Conservation (phyloP, 2,797 vertebrate species). For the Amazonetta brasiliensis region DNA sequence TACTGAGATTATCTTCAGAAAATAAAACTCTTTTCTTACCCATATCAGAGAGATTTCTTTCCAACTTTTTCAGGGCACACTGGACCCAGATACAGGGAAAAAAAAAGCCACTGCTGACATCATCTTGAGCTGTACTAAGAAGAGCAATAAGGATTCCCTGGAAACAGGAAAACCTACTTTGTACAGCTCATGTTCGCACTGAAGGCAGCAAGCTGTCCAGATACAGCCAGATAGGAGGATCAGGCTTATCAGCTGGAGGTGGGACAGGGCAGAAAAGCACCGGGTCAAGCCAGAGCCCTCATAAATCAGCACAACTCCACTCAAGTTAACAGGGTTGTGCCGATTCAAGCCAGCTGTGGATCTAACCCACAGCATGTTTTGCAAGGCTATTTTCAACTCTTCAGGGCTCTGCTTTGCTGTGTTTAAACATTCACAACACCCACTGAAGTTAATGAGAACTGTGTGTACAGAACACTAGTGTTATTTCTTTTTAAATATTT, state of each 20-base stretch:
- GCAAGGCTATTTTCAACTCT: conserved; percentile 64
- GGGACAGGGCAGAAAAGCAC: neutral
- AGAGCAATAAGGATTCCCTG: neutral
- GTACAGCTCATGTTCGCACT: neutral
- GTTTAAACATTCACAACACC: conserved; percentile 55
- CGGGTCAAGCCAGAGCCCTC: neutral
- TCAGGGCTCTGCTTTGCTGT: conserved; percentile 24
- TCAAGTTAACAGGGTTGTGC: neutral
- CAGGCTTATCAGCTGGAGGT: neutral
- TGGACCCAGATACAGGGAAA: neutral
- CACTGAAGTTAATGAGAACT: conserved; percentile 61
- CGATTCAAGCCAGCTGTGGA: conserved; percentile 44
- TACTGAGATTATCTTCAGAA: neutral
- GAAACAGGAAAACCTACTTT: neutral
- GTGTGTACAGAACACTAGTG: conserved; percentile 26
- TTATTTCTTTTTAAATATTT: conserved; percentile 62
- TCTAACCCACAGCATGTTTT: conserved; percentile 46
- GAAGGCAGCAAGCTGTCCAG: neutral
- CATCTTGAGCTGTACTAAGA: neutral
- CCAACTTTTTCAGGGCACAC: neutral
- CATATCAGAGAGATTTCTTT: neutral
- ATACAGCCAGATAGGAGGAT: neutral
- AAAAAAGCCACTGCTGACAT: neutral
- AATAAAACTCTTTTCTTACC: neutral
- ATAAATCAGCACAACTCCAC: neutral